Percentiles rank a stretch among this genome's conserved stretches.
These are phyloP conservation scores for Bembecia ichneumoniformis DNA, from an alignment of 2,888 invertebrate genomes.

Conservation along the genomic window DNA sequence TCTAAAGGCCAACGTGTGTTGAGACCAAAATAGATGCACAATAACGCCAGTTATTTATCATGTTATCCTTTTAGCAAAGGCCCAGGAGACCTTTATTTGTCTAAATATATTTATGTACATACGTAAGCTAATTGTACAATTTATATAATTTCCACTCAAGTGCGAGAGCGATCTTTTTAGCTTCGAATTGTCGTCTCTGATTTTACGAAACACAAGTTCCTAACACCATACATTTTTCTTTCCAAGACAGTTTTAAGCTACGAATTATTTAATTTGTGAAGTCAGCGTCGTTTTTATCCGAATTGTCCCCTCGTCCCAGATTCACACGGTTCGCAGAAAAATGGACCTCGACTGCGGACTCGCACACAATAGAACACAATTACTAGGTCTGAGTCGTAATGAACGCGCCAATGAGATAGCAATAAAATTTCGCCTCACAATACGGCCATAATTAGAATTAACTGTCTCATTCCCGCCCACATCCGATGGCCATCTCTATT, in stretches of 20 bases:
- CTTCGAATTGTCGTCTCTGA: too few species aligned
- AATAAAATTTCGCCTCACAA: constrained; percentile 67
- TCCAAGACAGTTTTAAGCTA: not conserved
- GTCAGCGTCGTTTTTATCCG: constrained; percentile 31
- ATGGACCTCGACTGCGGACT: constrained; percentile 29
- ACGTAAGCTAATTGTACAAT: too few species aligned
- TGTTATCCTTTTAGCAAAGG: constrained; percentile 56
- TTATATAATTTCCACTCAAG: too few species aligned
- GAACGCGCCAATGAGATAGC: constrained; percentile 66
- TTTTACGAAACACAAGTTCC: too few species aligned
- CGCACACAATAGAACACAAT: constrained; percentile 59
- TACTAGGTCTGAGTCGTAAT: constrained; percentile 46
- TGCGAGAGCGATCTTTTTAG: too few species aligned
- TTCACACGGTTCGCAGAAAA: constrained; percentile 63
- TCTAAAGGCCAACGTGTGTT: constrained; percentile 51
- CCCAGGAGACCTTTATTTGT: constrained; percentile 34
- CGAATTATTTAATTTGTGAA: constrained; percentile 18
- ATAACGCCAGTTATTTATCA: constrained; percentile 51
- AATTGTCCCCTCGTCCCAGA: constrained; percentile 46
- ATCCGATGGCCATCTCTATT: constrained; percentile 49
- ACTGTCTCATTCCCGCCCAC: constrained; percentile 66
- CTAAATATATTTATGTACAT: too few species aligned
- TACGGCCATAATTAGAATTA: constrained; percentile 68
- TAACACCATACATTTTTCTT: not conserved
- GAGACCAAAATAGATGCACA: constrained; percentile 52